Evolutionary conservation across 1,140 invertebrate species (phyloP).

Genomic region (Eueides isabella): DNA sequence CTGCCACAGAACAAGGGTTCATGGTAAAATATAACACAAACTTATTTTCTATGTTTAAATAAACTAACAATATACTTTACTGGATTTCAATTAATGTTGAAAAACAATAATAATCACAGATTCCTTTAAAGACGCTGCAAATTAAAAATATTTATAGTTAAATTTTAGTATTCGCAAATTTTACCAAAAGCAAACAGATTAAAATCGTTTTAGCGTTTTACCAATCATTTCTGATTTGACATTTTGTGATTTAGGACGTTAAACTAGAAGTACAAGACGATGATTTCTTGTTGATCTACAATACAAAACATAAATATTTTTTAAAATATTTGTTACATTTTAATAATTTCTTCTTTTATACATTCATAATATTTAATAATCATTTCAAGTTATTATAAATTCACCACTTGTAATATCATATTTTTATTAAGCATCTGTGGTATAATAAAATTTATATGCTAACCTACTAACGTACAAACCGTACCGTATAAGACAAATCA

Average conservation of each 20-base stretch:
- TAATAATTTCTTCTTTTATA: too few species aligned
- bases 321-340: too few species aligned
- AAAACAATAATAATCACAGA: background rate
- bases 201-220: slow-evolving; percentile 6
- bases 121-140: slow-evolving; percentile 89
- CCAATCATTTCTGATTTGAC: slow-evolving; percentile 15
- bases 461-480: too few species aligned
- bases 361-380: too few species aligned
- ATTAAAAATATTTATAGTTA: slow-evolving; percentile 82
- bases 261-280: too few species aligned
- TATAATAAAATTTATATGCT: too few species aligned
- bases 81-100: background rate
- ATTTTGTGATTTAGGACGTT: background rate
- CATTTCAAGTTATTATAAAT: too few species aligned
- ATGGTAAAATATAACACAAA: slow-evolving; percentile 52
- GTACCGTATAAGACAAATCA: too few species aligned
- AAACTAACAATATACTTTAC: background rate
- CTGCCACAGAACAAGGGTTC: slow-evolving; percentile 84
- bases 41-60: background rate
- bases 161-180: background rate
- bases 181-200: slow-evolving; percentile 23
- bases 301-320: too few species aligned
- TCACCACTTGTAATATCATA: too few species aligned
- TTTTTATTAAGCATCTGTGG: too few species aligned
- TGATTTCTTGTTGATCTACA: too few species aligned